Evolutionary conservation across 2,888 invertebrate species (phyloP).

Genomic region (Abrostola triplasia): DNA sequence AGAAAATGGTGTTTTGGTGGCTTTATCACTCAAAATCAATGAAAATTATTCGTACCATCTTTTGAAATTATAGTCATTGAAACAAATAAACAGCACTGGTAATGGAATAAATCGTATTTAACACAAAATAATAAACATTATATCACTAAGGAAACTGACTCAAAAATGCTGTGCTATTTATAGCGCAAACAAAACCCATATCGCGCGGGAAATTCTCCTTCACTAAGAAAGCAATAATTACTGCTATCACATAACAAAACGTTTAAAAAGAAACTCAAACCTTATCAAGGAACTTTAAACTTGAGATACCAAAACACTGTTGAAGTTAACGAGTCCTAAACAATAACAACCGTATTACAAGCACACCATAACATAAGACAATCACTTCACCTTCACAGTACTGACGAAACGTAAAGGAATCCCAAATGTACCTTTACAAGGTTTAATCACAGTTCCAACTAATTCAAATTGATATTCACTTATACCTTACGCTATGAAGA

Average conservation of each 20-base stretch:
- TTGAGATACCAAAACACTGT: background rate
- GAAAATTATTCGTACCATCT: no score
- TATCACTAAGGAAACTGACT: no score
- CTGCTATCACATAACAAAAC: background rate
- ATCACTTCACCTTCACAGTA: background rate
- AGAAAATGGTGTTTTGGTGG: background rate
- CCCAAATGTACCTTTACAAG: background rate
- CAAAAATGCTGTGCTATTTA: no score
- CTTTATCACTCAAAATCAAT: no score
- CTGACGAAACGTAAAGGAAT: background rate
- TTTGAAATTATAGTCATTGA: no score
- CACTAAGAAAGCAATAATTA: background rate
- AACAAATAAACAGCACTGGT: no score
- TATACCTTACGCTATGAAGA: no score
- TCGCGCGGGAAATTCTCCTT: background rate
- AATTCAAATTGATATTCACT: no score
- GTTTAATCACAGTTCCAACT: background rate
- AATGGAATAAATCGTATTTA: no score
- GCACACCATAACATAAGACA: background rate
- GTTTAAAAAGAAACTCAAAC: conserved; percentile 2
- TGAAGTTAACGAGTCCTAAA: background rate
- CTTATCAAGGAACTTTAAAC: background rate
- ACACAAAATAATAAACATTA: no score
- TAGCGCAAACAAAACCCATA: background rate
- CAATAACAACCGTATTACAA: background rate